Conservation (phyloP, 2,113 vertebrate species). For the Toxotes chatareus region DNA sequence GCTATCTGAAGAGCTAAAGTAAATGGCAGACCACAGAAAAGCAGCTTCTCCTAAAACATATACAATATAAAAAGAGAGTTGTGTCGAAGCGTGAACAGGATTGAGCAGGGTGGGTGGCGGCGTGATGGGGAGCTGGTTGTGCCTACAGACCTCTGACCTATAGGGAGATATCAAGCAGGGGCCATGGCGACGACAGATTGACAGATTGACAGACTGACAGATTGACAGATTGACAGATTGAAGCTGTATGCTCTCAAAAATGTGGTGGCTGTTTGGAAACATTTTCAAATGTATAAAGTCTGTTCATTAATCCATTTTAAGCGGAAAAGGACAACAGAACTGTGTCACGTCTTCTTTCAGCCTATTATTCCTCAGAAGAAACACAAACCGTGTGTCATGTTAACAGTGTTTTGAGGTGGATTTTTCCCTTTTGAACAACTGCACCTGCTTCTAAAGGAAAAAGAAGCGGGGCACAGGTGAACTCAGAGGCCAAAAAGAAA, state of each 20-base stretch:
- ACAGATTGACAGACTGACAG: not conserved
- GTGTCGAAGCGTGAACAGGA: slow-evolving; percentile 27
- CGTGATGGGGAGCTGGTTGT: slow-evolving; percentile 24
- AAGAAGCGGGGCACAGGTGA: slow-evolving; percentile 14
- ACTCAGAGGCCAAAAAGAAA: slow-evolving; percentile 10
- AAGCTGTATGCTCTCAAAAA: not conserved
- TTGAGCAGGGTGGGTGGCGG: not conserved
- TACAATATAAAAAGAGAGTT: not conserved
- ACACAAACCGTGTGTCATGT: not conserved
- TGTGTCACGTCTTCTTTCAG: not conserved
- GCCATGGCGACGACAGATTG: not conserved
- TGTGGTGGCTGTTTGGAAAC: not conserved
- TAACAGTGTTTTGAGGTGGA: not conserved
- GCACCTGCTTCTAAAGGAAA: slow-evolving; percentile 27
- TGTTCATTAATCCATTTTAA: not conserved
- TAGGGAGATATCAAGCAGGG: not conserved
- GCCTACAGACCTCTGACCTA: slow-evolving; percentile 52
- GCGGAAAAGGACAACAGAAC: not conserved
- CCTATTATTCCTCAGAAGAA: not conserved
- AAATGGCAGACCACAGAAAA: too few relatives aligned
- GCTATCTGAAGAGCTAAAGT: too few relatives aligned
- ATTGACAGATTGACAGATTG: too few relatives aligned
- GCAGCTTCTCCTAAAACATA: not conserved
- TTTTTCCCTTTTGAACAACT: slow-evolving; percentile 9
- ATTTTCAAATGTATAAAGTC: not conserved